Evolutionary conservation across 2,888 invertebrate species (phyloP).

Genomic region (Brenthis daphne): DNA sequence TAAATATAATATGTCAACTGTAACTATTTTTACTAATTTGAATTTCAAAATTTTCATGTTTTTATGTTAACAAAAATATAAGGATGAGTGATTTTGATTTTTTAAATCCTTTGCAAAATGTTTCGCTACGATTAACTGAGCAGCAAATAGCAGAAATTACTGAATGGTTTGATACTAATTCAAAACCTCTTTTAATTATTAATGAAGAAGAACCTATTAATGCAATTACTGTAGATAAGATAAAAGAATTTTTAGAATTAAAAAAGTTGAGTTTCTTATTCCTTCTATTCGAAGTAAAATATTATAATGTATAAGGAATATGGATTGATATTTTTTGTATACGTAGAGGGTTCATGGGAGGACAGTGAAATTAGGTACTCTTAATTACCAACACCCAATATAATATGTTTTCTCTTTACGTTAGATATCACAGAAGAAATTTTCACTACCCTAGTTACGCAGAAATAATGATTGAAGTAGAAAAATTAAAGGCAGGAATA

Average conservation of each 20-base stretch:
- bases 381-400: too few species aligned
- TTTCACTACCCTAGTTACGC: constrained; percentile 66
- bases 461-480: constrained; percentile 65
- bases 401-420: constrained; percentile 22
- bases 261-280: constrained; percentile 58
- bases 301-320: too few species aligned
- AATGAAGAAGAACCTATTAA: constrained; percentile 56
- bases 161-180: constrained; percentile 61
- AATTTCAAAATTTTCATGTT: constrained; percentile 2
- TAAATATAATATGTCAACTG: too few species aligned
- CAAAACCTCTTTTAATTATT: constrained; percentile 55
- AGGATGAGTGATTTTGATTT: constrained; percentile 57
- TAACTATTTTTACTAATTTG: too few species aligned
- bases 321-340: neutral
- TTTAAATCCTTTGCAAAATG: constrained; percentile 55
- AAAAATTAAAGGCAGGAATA: constrained; percentile 57
- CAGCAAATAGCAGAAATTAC: constrained; percentile 58
- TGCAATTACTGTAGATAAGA: constrained; percentile 62
- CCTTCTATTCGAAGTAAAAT: too few species aligned
- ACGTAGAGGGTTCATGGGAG: too few species aligned
- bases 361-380: too few species aligned
- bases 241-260: constrained; percentile 58
- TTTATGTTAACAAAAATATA: neutral
- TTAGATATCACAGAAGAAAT: constrained; percentile 66
- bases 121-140: constrained; percentile 58